phyloP scores from a whole-genome alignment of 1,140 invertebrate genomes.

The Microplitis demolitor region DNA sequence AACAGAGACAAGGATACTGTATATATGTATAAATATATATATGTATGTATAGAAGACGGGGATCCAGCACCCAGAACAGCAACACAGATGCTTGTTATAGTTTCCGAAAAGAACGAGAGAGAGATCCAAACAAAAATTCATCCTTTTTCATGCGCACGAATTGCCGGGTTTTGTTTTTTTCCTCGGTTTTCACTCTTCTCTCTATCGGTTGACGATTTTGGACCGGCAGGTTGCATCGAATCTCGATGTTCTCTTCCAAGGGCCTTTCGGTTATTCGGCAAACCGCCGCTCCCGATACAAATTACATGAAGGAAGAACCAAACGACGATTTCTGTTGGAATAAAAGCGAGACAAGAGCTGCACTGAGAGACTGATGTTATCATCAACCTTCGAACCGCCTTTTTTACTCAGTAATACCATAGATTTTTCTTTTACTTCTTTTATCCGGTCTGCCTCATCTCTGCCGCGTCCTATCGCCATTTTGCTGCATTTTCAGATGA shows the following conservation, averaged over 20 bases:
- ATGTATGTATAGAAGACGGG: no score
- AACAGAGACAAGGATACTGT: neutral
- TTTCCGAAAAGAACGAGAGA: neutral
- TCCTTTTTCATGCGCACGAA: neutral
- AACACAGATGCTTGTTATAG: neutral
- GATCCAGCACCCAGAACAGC: neutral
- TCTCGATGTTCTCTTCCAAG: slow-evolving; percentile 22
- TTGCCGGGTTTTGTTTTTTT: neutral
- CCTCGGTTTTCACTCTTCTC: slow-evolving; percentile 7
- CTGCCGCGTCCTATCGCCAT: slow-evolving; percentile 22
- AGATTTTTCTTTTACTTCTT: slow-evolving; percentile 18
- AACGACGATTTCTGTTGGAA: slow-evolving; percentile 24
- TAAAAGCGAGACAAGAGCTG: slow-evolving; percentile 29
- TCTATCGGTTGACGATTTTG: slow-evolving; percentile 8
- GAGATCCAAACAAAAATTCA: neutral
- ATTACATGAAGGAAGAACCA: slow-evolving; percentile 48
- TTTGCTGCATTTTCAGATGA: slow-evolving; percentile 21
- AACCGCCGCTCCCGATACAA: slow-evolving; percentile 48
- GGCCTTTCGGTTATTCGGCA: slow-evolving; percentile 30
- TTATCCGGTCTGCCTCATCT: slow-evolving; percentile 8
- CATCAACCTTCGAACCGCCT: slow-evolving; percentile 40
- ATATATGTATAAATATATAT: neutral
- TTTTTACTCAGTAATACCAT: slow-evolving; percentile 33
- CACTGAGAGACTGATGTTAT: slow-evolving; percentile 51
- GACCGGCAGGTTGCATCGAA: slow-evolving; percentile 13